Base-by-base conservation (phyloP, 2,888 invertebrate genomes). In the Hipparchia semele region DNA sequence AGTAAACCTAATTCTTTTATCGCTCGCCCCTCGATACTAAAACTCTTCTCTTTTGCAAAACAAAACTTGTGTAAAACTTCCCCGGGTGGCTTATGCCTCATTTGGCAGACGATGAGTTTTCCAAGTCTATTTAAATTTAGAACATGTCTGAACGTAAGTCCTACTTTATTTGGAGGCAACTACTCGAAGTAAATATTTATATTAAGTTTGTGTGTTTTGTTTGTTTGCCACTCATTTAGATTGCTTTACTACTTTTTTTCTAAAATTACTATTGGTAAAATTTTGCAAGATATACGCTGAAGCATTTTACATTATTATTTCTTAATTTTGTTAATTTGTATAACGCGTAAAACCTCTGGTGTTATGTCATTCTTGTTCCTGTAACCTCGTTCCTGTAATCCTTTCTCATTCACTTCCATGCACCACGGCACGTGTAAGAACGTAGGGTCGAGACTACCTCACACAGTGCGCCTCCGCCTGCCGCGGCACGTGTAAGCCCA, bases 91-190 rank as follows among this genome's bases (percentile, higher is more conserved):
- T 79, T 79, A 81, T 78, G 84, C 80, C 84, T 84, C 85, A 84
- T 85, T 84, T 84, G 82, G 80, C 81, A 76, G 79, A 77, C 79
- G 83, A 83, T 82, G 80, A 82, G 80, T 82, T 84, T 74, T 9
- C 77, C 72, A 79, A 82, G 80, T 82, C 80, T 79, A 82, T 85
- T 84, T 82, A 82, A 84, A 84, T 83, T 81, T 81, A 80, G 79
- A 77, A 77, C 77, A 78, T 77, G 78, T 79, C 75, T 77, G 74
- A 73, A 75, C 75, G 58, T 74, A 75, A 67, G 67, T 71, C 71
- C 46, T 49, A 39, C 45, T 45, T 6, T 33, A 33, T 33, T 59
- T 59, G 23, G 9, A 23, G 23, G 33, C 23, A 59, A 59, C 58
- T 59, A 59, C 64, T 62, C 2, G 7, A 58, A 58, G 13, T 13